Evolutionary conservation across 2,113 vertebrate species (phyloP).

Genomic region (Polyodon spathula): DNA sequence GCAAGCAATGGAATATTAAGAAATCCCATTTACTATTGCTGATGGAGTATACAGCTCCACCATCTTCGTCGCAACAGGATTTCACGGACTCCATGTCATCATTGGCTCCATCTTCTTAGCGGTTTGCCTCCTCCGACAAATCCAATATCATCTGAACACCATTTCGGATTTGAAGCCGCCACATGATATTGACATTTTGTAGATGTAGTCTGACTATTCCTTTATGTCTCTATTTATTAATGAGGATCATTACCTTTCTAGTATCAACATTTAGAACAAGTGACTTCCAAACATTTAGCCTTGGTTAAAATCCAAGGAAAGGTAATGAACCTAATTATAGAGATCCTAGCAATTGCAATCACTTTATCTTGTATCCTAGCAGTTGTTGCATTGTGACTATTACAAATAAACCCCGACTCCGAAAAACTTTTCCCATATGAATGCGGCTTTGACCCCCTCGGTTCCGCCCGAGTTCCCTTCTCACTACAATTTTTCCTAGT

Average conservation of each 20-base stretch:
- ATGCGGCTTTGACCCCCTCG: constrained; percentile 20
- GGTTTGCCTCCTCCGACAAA: neutral
- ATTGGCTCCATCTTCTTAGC: constrained; percentile 16
- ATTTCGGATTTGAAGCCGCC: constrained; percentile 31
- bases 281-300: constrained; percentile 33
- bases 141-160: constrained; percentile 8
- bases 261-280: constrained; percentile 25
- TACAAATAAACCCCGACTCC: constrained; percentile 13
- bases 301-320: constrained; percentile 31
- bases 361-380: accelerated
- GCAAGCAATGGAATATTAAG: constrained; percentile 24
- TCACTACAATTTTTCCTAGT: constrained; percentile 31
- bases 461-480: constrained; percentile 19
- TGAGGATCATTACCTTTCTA: constrained; percentile 30
- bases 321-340: constrained; percentile 21
- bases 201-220: constrained; percentile 26
- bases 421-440: constrained; percentile 26
- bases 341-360: accelerated
- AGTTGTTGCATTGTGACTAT: constrained; percentile 14
- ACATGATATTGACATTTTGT: constrained; percentile 35
- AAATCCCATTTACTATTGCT: constrained; percentile 21
- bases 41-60: neutral
- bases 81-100: constrained; percentile 1
- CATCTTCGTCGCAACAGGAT: constrained; percentile 28
- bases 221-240: constrained; percentile 33